Base-by-base conservation (phyloP, 2,888 invertebrate genomes). In the Pollenia amentaria region DNA sequence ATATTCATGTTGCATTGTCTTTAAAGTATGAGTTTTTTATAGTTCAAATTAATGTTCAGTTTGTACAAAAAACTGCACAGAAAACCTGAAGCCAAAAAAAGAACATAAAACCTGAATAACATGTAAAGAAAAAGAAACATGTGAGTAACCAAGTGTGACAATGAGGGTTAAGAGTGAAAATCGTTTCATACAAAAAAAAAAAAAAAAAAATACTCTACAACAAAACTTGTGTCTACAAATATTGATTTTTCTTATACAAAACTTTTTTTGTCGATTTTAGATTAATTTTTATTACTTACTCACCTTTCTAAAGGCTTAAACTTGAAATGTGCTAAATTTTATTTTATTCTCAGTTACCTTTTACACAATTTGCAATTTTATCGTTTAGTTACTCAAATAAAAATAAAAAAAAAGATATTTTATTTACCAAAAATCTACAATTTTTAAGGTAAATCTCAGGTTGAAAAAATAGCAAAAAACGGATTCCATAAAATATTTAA, bases 111-210 rank as follows among this genome's bases (percentile, higher is more conserved):
- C 16, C 0, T 16, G 12, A 2, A 75, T 51, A 11, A 7, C 18
- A 3, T 48, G 14, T 1, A 1, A 53, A 21, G 4, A 42, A 69
- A 46, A 38, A 57, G 18, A 14, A 40, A 21, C 1, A 55, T 53
- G 18, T 48, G 57, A 14, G 69, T 62, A 77, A 73, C 46, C 69
- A 78, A 72, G 72, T 80, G 65, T 80, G 42, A 85, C 80, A 85
- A 70, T 51, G 53, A n/a, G 38, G 57, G 69, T 29, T 51, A 75
- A 82, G 78, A 78, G 60, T 82, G 73, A 85, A 81, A 79, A 60
- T 75, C 40, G 10, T 51, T 21, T 18, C 16, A 12, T 2, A 70
- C 1, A 53, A 0, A 38, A 51, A 44, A 2, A 12, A 18, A 11
- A 11, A 1, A 8, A 38, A n/a, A 51, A 67, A 46, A 21, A n/a